Base-by-base conservation (phyloP, 2,888 invertebrate genomes). In the Oligia latruncula region DNA sequence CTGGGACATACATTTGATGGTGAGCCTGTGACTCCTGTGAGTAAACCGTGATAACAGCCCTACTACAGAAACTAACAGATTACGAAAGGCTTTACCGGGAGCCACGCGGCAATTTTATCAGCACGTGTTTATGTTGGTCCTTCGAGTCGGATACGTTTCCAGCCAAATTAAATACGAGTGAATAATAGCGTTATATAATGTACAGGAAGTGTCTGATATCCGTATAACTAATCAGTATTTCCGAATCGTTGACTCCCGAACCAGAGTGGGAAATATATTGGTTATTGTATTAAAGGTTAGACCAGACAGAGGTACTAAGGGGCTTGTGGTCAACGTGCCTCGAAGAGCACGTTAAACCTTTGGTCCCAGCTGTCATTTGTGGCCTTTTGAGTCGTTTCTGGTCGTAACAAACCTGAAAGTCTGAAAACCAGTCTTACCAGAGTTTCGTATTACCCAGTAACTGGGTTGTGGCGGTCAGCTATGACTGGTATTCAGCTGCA, bases 201-300 rank as follows among this genome's bases (percentile, higher is more conserved):
- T 15, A 79, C 72, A 58, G 81, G 84, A 84, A 82, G 43, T 58
- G n/a, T 68, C 58, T 43, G 62, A 84, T 84, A 72, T 72, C 55
- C 46, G 58, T 35, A 2, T 15, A 65, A 75, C 55, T 78, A 79
- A 82, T 84, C 68, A 78, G 67, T 43, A 72, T 29, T 68, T 82
- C 81, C 72, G 84, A 78, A 62, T 78, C 29, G 46, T 71, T 78
- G 65, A 82, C 64, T 71, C 52, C 35, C 29, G 23, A 23, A 40
- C 35, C 35, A 5, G 49, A 60, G 17, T 65, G 17, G 70, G 60
- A 55, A 65, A 29, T 81, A 29, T 81, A 62, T 15, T 64, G n/a
- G 43, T 67, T 62, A n/a, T 13, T 60, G 23, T 40, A 40, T 23
- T n/a, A 15, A 11, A 15, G 52, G n/a, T 62, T 40, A 15, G 11